Evolutionary conservation across 2,888 invertebrate genomes (phyloP), one percentile per base, ranked within the genome.

Genomic region (Parthenolecanium corni): DNA sequence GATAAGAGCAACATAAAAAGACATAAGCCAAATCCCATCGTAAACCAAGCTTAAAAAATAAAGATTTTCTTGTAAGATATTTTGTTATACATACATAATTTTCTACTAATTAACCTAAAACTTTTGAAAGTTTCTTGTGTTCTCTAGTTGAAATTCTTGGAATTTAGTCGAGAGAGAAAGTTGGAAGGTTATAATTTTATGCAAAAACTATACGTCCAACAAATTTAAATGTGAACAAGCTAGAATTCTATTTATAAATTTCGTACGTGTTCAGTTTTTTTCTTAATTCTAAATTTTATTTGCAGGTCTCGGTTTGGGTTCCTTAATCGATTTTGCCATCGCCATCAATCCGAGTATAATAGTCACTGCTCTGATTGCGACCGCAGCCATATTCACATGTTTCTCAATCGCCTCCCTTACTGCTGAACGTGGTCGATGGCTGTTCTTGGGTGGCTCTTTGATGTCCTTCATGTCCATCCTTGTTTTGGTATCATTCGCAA

Each of bases 371-470:
- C 79, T 96, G 65, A 74, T 91, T 68, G 88, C 79, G 68, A 91
- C 94, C 1, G 82, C 86, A 38, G 76, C 94, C 51, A 86, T 96
- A 62, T 97, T 97, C 75, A 84, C 87, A 16, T 91, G 92, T 70
- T 93, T 97, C 77, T 86, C 91, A 20, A 74, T 93, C 69, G 85
- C 91, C 57, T 84, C 96, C 3, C 80, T 97, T 73, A 78, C 91
- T 68, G 89, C 91, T 58, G 84, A 88, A 68, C 82, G 89, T 67
- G 90, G 95, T 67, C 84, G 85, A 72, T 95, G 84, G 82, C 77
- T 97, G 64, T 94, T 86, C 75, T 78, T 96, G 52, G 95, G 95
- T 66, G 94, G 92, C 69, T 83, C 86, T 64, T 77, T 95, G 67
- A 82, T 91, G 78, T 89, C 92, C 46, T 76, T 88, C 51, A 76